Evolutionary conservation across 2,113 vertebrate genomes (phyloP).

Genomic region (Eulacestoma nigropectus): DNA sequence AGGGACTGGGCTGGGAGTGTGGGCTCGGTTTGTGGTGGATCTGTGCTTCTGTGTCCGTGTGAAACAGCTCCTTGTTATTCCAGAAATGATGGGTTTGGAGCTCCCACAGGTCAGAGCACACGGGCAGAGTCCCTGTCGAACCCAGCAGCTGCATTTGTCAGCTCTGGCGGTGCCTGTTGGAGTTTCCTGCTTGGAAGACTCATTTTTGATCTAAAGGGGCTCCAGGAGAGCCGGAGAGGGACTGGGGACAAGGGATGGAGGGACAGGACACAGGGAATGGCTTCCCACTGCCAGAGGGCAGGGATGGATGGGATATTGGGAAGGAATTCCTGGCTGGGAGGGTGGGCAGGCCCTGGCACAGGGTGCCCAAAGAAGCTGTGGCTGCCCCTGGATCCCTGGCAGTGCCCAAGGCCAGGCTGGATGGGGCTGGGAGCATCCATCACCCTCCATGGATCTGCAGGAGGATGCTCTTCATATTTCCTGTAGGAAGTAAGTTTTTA

Average conservation of each 20-base stretch:
- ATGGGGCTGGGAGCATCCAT: not conserved
- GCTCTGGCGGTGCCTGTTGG: accelerated
- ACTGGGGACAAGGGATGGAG: accelerated
- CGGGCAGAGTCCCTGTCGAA: accelerated
- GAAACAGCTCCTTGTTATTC: not conserved
- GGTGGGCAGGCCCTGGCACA: accelerated
- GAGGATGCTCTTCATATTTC: not conserved
- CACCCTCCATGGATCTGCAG: not conserved
- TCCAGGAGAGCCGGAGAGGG: not conserved
- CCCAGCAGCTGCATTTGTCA: not conserved
- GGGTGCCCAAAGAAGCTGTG: not conserved
- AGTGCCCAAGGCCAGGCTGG: not conserved
- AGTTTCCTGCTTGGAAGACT: not conserved
- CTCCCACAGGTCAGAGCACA: accelerated
- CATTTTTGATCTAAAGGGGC: not conserved
- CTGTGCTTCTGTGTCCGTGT: accelerated
- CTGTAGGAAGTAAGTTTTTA: not conserved
- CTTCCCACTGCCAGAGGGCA: accelerated
- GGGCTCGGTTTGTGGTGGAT: not conserved
- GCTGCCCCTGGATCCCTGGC: not conserved
- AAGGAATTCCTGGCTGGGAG: not conserved
- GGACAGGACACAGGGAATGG: not conserved
- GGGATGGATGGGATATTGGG: accelerated
- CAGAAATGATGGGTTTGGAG: not conserved
- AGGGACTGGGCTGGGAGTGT: not conserved